Evolutionary conservation across 2,797 vertebrate genomes (phyloP).

Genomic region (Gymnodraco acuticeps): DNA sequence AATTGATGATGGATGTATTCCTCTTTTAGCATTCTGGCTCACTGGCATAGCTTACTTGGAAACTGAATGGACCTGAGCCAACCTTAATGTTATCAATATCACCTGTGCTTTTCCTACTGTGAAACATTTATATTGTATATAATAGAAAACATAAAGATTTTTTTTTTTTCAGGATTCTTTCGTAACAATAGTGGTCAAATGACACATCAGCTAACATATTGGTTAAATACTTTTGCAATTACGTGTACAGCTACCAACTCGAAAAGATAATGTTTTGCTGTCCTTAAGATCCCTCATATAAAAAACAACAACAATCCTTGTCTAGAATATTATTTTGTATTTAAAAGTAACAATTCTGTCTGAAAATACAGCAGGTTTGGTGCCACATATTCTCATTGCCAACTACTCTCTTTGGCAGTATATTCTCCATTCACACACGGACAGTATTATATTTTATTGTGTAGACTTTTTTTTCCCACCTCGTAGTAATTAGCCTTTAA

Average conservation of each 20-base stretch:
- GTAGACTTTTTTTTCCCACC: constrained; percentile 1
- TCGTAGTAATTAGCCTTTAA: constrained; percentile 39
- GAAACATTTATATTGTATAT: too few relatives aligned
- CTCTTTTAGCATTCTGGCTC: too few relatives aligned
- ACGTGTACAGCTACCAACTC: background rate
- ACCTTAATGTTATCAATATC: too few relatives aligned
- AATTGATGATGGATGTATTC: too few relatives aligned
- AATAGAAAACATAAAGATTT: background rate
- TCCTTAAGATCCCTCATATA: background rate
- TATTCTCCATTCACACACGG: background rate
- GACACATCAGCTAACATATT: background rate
- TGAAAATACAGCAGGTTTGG: background rate
- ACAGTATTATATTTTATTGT: background rate
- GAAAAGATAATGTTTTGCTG: background rate
- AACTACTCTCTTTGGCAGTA: background rate
- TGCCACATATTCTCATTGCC: background rate
- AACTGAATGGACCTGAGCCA: too few relatives aligned
- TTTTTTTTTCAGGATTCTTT: background rate
- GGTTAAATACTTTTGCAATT: too few relatives aligned
- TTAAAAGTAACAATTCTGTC: too few relatives aligned
- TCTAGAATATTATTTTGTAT: background rate
- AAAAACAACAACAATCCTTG: background rate
- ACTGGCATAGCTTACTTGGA: too few relatives aligned
- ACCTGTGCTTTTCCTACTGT: too few relatives aligned
- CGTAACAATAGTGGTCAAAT: background rate